These are phyloP conservation scores for Noctua janthina DNA, from an alignment of 2,888 invertebrate genomes.

Conservation along the genomic window DNA sequence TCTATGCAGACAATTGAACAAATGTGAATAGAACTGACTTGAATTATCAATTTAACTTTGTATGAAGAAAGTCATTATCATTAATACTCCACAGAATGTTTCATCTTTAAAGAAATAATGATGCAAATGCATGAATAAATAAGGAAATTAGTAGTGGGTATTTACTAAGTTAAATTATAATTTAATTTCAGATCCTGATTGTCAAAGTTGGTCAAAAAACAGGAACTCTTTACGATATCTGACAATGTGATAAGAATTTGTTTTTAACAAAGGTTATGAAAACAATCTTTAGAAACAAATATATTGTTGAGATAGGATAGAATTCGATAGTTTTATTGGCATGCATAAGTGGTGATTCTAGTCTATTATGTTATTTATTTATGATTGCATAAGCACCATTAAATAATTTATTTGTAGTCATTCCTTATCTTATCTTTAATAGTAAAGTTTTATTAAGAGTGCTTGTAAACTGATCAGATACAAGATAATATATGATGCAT, in stretches of 20 bases:
- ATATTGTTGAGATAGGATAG: neutral
- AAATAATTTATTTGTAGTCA: slow-evolving; percentile 19
- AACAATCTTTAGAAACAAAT: neutral
- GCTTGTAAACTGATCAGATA: neutral
- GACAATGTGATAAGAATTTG: neutral
- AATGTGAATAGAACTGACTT: neutral
- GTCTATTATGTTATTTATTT: slow-evolving; percentile 6
- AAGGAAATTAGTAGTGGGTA: neutral
- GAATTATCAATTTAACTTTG: neutral
- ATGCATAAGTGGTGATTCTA: neutral
- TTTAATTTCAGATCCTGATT: neutral
- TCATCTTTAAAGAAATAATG: neutral
- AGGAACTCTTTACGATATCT: neutral
- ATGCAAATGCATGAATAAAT: neutral
- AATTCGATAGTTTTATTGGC: neutral
- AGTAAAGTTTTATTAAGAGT: slow-evolving; percentile 1
- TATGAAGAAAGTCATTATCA: neutral
- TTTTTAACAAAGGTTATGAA: neutral
- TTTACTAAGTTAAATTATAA: neutral
- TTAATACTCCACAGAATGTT: neutral
- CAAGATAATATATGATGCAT: slow-evolving; percentile 1
- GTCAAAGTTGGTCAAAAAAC: neutral
- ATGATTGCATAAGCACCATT: neutral
- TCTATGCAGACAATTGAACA: neutral
- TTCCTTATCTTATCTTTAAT: neutral